Evolutionary conservation across 2,888 invertebrate genomes (phyloP).

Genomic region (Exocentrus adspersus): DNA sequence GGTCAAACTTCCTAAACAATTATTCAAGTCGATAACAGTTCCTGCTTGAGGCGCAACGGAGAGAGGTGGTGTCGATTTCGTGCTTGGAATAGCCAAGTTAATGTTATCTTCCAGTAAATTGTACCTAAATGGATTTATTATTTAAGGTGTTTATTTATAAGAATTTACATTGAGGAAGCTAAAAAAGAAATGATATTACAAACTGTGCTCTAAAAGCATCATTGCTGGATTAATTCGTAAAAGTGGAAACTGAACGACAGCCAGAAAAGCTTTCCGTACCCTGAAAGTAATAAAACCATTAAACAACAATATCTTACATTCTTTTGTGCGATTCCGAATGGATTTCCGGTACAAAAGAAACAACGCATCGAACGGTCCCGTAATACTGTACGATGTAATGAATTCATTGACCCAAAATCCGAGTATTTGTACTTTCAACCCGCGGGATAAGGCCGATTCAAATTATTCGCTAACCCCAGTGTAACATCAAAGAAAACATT

Average conservation of each 20-base stretch:
- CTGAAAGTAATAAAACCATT: neutral
- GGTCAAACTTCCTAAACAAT: constrained; percentile 42
- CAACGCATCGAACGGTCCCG: constrained; percentile 1
- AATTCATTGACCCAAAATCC: constrained; percentile 22
- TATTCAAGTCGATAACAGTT: constrained; percentile 35
- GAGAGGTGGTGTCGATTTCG: neutral
- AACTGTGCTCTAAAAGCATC: neutral
- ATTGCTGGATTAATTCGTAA: neutral
- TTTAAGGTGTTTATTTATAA: no score
- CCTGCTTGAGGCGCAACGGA: neutral
- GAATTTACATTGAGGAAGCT: no score
- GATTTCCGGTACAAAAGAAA: constrained; percentile 10
- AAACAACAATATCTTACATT: neutral
- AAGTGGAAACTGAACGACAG: neutral
- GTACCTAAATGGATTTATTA: neutral
- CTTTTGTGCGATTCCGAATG: neutral
- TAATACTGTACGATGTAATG: constrained; percentile 4
- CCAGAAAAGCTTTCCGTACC: neutral
- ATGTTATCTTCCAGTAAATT: neutral
- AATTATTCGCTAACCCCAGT: constrained; percentile 33
- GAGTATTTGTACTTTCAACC: constrained; percentile 25
- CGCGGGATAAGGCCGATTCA: constrained; percentile 10
- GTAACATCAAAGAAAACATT: constrained; percentile 42
- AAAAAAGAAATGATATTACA: no score
- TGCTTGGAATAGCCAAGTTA: neutral